Percentiles rank a stretch among this genome's conserved stretches.
phyloP scores from a whole-genome alignment of 2,113 vertebrate species.

The Tamias sibiricus region DNA sequence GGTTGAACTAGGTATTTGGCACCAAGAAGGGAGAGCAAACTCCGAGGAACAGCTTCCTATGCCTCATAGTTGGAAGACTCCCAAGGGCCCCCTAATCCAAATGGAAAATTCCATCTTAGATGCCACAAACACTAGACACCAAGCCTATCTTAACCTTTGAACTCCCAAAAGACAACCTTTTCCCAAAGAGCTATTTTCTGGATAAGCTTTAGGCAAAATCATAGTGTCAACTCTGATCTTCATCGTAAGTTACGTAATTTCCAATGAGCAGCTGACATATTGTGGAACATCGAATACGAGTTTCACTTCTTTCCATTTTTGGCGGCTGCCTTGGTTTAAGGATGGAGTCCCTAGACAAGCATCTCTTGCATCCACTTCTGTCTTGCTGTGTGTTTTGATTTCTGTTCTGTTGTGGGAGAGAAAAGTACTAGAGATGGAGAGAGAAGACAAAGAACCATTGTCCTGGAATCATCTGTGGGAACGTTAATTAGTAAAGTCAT shows the following conservation, averaged over 20 bases:
- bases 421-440: neutral
- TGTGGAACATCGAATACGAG: rapidly evolving
- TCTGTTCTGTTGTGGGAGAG: neutral
- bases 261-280: neutral
- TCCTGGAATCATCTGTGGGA: neutral
- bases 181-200: neutral
- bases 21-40: neutral
- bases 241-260: neutral
- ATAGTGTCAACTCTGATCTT: neutral
- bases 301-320: neutral
- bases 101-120: neutral
- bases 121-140: neutral
- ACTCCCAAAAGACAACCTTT: neutral
- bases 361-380: neutral
- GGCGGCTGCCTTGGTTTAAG: neutral
- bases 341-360: neutral
- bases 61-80: neutral
- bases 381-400: conserved; percentile 8
- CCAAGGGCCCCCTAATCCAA: neutral
- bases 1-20: neutral
- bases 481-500: neutral
- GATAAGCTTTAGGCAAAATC: neutral
- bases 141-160: neutral
- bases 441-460: neutral
- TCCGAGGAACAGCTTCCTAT: neutral